These are phyloP conservation scores for Pomacea maculata DNA, from an alignment of 1,140 invertebrate genomes.

Conservation along the genomic window DNA sequence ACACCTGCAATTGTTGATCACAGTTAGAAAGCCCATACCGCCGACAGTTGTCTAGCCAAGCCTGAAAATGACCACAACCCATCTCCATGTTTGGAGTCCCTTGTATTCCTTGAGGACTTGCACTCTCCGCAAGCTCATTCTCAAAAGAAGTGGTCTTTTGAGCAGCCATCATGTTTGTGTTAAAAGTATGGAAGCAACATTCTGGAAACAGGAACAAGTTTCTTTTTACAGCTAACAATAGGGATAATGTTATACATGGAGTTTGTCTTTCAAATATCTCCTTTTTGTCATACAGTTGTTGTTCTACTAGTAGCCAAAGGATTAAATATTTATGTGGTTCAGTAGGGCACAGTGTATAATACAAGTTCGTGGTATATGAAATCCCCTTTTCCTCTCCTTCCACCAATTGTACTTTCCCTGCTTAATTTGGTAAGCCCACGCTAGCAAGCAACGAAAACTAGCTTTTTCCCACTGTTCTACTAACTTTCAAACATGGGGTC, in stretches of 20 bases:
- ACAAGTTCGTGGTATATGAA: too few relatives aligned
- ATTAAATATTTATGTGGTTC: too few relatives aligned
- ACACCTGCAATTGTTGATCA: constrained; percentile 40
- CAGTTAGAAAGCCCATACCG: constrained; percentile 53
- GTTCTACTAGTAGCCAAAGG: too few relatives aligned
- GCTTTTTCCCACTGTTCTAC: too few relatives aligned
- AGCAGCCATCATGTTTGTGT: background rate
- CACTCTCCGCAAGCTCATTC: constrained; percentile 24
- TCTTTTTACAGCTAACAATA: background rate
- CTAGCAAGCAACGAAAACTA: too few relatives aligned
- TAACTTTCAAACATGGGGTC: too few relatives aligned
- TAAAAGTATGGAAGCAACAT: background rate
- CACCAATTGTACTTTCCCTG: too few relatives aligned
- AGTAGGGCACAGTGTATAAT: too few relatives aligned
- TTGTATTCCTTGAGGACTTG: constrained; percentile 56
- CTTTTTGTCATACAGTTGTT: too few relatives aligned
- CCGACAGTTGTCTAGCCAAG: constrained; percentile 57
- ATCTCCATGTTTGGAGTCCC: constrained; percentile 30
- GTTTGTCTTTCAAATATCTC: background rate
- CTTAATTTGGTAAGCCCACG: too few relatives aligned
- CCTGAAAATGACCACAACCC: constrained; percentile 45
- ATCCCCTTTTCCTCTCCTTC: too few relatives aligned
- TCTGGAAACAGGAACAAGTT: background rate
- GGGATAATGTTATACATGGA: background rate
- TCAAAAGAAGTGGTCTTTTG: background rate